Evolutionary conservation across 2,797 vertebrate genomes (phyloP).

Genomic region (Artibeus lituratus): DNA sequence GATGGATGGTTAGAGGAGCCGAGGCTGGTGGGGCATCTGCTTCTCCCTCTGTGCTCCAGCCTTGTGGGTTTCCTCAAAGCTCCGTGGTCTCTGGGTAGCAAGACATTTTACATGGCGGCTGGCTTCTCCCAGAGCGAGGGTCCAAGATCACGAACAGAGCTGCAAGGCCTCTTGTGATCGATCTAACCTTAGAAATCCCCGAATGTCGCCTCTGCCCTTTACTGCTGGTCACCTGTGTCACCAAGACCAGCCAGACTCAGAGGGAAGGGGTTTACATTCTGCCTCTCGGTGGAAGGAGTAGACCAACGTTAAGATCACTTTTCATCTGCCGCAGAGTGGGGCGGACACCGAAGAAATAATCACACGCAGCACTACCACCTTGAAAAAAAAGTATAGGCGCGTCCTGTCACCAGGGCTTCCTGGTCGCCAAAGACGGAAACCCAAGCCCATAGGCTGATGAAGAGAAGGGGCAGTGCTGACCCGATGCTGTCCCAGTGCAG

Average conservation of each 20-base stretch:
- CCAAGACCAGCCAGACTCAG: neutral
- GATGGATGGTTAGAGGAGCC: neutral
- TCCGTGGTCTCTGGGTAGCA: accelerated
- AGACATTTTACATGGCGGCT: neutral
- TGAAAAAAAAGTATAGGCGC: neutral
- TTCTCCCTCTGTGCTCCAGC: neutral
- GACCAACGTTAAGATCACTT: neutral
- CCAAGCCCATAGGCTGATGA: neutral
- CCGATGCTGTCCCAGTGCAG: accelerated
- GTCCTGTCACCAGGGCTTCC: neutral
- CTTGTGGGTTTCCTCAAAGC: neutral
- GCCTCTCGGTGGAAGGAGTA: neutral
- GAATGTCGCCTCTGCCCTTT: neutral
- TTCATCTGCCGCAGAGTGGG: neutral
- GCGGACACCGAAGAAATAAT: neutral
- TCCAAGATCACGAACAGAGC: neutral
- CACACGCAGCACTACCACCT: neutral
- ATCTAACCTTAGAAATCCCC: neutral
- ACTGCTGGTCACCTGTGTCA: neutral
- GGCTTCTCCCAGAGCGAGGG: neutral
- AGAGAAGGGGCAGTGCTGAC: neutral
- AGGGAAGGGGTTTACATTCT: no score
- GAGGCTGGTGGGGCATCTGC: neutral
- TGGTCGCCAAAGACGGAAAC: neutral
- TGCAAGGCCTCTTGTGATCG: neutral